Evolutionary conservation across 2,113 vertebrate species (phyloP).

Genomic region (Ammospiza caudacuta): DNA sequence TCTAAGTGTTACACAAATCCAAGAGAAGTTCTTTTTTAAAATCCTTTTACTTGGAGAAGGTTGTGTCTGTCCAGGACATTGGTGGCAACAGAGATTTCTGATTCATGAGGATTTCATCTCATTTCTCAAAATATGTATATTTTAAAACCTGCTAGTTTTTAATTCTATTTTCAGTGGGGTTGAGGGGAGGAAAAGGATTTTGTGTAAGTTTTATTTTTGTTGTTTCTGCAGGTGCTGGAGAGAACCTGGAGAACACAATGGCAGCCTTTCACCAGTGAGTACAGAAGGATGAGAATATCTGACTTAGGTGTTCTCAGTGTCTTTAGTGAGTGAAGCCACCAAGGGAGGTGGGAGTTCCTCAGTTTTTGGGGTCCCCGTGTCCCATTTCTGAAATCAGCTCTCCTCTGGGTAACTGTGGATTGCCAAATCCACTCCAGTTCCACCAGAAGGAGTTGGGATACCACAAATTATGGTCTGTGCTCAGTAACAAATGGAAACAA

Average conservation of each 20-base stretch:
- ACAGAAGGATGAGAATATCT: background rate
- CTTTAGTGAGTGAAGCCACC: background rate
- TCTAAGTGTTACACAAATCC: background rate
- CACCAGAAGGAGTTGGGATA: background rate
- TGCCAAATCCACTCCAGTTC: background rate
- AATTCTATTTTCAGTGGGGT: background rate
- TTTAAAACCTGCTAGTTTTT: background rate
- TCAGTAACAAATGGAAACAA: background rate
- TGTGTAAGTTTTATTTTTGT: background rate
- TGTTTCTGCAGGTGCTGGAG: constrained; percentile 87
- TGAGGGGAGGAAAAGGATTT: background rate
- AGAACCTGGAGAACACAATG: constrained; percentile 99
- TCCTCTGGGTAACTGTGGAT: background rate
- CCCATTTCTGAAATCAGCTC: background rate
- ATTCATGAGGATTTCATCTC: background rate
- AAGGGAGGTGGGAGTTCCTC: background rate
- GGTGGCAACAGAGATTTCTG: background rate
- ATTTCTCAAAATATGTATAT: background rate
- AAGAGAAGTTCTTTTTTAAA: background rate
- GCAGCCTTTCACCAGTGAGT: constrained; percentile 96
- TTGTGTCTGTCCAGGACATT: rapidly evolving
- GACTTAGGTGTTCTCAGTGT: background rate
- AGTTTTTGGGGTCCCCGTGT: background rate
- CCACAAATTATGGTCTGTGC: background rate
- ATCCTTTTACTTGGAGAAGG: background rate